These are phyloP conservation scores for Aplysia californica DNA, from an alignment of 1,140 invertebrate genomes.

Conservation along the genomic window DNA sequence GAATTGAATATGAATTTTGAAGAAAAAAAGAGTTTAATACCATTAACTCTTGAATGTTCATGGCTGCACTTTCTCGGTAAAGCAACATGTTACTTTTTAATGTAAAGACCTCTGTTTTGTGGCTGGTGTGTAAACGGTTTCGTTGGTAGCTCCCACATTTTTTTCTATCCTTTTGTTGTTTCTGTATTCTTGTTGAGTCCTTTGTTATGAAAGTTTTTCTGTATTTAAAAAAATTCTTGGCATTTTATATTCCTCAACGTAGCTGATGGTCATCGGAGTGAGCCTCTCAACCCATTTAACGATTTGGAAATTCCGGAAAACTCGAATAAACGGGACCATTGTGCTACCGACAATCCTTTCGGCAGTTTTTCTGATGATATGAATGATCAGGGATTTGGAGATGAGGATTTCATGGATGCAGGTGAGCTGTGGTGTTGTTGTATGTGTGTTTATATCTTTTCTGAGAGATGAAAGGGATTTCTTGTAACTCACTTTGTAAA, in stretches of 20 bases:
- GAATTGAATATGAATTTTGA: too few relatives aligned
- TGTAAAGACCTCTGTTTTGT: too few relatives aligned
- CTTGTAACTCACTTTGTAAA: too few relatives aligned
- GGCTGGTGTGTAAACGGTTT: too few relatives aligned
- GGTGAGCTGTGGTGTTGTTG: background rate
- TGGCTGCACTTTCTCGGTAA: too few relatives aligned
- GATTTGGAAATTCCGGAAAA: background rate
- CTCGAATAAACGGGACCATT: background rate
- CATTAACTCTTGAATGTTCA: too few relatives aligned
- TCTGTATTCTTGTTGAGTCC: background rate
- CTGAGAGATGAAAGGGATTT: too few relatives aligned
- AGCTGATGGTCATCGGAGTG: background rate
- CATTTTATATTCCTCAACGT: background rate
- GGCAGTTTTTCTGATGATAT: background rate
- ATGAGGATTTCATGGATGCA: constrained; percentile 2
- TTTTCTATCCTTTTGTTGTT: background rate
- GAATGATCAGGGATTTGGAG: background rate
- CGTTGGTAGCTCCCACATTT: too few relatives aligned
- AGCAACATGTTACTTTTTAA: too few relatives aligned
- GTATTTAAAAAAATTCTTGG: background rate
- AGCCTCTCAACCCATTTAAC: background rate
- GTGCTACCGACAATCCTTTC: background rate
- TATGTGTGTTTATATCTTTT: too few relatives aligned
- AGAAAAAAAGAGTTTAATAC: too few relatives aligned
- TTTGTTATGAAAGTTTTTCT: background rate